These are phyloP conservation scores for Diachasmimorpha longicaudata DNA, from an alignment of 1,140 invertebrate species.

Conservation along the genomic window DNA sequence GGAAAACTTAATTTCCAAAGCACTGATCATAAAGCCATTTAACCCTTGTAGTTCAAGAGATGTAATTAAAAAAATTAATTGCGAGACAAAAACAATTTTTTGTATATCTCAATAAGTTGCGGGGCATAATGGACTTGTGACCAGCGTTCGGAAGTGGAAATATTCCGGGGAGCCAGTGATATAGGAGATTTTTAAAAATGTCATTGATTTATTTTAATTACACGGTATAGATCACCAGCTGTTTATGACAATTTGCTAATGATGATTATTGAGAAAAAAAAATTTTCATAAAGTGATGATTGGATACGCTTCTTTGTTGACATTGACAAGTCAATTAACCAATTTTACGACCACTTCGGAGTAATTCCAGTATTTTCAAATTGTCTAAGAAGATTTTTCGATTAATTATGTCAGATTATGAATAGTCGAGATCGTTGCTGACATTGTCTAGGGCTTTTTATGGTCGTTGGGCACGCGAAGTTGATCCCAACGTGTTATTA, in stretches of 20 bases:
- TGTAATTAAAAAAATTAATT: no score
- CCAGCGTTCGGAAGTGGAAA: no score
- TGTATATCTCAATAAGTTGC: no score
- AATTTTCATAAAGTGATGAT: background rate
- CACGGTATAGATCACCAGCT: background rate
- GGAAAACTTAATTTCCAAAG: no score
- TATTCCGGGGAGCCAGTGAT: no score
- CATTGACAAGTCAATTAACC: constrained; percentile 11
- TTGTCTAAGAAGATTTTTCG: background rate
- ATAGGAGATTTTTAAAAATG: no score
- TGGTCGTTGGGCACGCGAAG: background rate
- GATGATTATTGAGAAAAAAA: background rate
- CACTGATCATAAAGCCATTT: no score
- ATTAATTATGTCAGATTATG: background rate
- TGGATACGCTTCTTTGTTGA: constrained; percentile 13
- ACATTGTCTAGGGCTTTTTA: constrained; percentile 1
- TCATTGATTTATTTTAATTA: no score
- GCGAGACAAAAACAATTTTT: no score
- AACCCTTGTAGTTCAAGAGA: no score
- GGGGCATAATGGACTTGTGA: no score
- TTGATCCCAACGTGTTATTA: background rate
- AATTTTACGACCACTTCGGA: background rate
- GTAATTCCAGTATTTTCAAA: background rate
- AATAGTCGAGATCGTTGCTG: background rate
- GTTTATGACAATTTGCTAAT: background rate